Base-by-base conservation (phyloP, 2,113 vertebrate genomes). In the Chaenogobius annularis region DNA sequence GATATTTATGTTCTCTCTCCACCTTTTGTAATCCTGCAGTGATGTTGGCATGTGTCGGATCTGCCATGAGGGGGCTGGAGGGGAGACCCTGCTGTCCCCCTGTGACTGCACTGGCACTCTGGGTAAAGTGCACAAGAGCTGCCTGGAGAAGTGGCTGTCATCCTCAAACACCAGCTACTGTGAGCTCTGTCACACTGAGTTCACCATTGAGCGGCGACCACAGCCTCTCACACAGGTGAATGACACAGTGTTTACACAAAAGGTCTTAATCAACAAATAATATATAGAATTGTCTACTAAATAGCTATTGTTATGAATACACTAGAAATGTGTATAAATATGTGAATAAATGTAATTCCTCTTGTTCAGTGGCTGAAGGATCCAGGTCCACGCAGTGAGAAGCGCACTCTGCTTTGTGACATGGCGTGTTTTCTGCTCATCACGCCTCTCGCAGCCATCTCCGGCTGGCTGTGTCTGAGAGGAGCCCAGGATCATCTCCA, bases 161-260 rank as follows among this genome's bases (percentile, higher is more conserved):
- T 98, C 97, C 31, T 99, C 97, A 77, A 98, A 99, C 93, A 99
- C 97, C 87, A 99, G 95, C 92, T 99, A 97, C 93, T 99, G 97
- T 73, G 97, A 99, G 90, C 95, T 99, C 75, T 99, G 97, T 89
- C 97, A 98, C 93, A 98, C 96, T 5, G 96, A 98, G 89, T 98
- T 99, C 82, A 96, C 95, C 13, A 95, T 98, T 72, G 97, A 98
- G 87, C 94, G 97, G 85, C 92, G 94, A 82, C 96, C 97, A 1
- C 94, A 96, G 63, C 96, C 97, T 81, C 95, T 99, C 84, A 97
- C 95, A 84, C 96, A 98, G 96, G 97, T 99, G 14, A 80, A 84
- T 69, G 50, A n/a, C 35, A 10, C 46, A 48, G 1, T 55, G 4
- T 73, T 22, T 40, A 40, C 37, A 40, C 37, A 48, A 47, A 47